phyloP scores from a whole-genome alignment of 2,113 vertebrate genomes.

The Lepisosteus oculatus region DNA sequence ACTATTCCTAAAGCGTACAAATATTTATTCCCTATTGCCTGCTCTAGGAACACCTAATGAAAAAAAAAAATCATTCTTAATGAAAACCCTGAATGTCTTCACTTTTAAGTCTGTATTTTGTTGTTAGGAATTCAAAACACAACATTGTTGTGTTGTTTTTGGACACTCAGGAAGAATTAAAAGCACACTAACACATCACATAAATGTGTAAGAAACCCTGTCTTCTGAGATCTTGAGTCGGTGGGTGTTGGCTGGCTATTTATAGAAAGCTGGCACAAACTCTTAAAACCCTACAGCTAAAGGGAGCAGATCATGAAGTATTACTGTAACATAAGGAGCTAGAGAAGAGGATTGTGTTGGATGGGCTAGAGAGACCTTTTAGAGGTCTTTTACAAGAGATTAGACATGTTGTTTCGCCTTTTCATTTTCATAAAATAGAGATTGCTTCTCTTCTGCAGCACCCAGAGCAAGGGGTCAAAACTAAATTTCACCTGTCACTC shows the following conservation, averaged over 20 bases:
- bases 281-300: neutral
- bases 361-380: neutral
- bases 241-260: neutral
- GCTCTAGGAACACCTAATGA: no score
- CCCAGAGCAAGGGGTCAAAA: neutral
- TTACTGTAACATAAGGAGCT: neutral
- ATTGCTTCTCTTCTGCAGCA: neutral
- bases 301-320: neutral
- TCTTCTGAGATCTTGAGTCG: neutral
- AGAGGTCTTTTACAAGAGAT: neutral
- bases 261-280: neutral
- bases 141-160: no score
- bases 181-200: no score
- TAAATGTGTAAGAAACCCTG: no score
- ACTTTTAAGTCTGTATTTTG: no score
- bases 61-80: no score
- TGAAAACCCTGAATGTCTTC: no score
- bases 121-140: no score
- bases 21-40: no score
- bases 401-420: neutral
- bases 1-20: no score
- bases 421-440: neutral
- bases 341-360: neutral
- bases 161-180: no score
- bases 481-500: neutral